These are phyloP conservation scores for Alloscopus bannaensis DNA, from an alignment of 2,888 invertebrate species.

Conservation along the genomic window DNA sequence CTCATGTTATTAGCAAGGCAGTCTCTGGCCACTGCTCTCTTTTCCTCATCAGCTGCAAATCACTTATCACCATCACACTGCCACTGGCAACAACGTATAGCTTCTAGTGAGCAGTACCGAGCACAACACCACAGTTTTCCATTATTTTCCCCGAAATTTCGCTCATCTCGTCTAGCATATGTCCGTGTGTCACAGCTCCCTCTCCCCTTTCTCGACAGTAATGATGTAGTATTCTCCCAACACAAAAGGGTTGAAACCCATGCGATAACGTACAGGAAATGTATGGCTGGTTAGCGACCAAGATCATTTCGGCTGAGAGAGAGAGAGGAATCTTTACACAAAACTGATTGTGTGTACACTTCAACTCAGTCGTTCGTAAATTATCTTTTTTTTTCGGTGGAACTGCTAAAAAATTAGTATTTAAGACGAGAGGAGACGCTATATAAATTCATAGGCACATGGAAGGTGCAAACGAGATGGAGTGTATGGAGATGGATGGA, in stretches of 20 bases:
- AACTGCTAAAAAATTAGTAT: no score
- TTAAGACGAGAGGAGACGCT: no score
- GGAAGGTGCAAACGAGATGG: neutral
- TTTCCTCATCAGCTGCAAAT: conserved; percentile 38
- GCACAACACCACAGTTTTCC: conserved; percentile 8
- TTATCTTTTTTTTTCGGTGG: neutral
- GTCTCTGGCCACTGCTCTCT: neutral
- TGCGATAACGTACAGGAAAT: neutral
- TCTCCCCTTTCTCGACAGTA: neutral
- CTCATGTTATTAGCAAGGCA: conserved; percentile 23
- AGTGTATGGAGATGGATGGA: neutral
- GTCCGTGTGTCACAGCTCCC: neutral
- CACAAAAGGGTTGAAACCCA: no score
- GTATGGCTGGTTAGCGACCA: neutral
- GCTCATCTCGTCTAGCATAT: no score
- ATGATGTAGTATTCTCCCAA: no score
- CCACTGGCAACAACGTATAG: neutral
- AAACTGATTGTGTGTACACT: conserved; percentile 34
- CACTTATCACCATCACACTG: conserved; percentile 27
- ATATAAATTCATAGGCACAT: no score
- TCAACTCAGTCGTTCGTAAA: neutral
- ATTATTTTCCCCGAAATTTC: neutral
- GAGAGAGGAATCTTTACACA: conserved; percentile 29
- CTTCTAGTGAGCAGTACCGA: neutral
- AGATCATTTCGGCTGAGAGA: conserved; percentile 29